Percentiles rank a stretch among this genome's conserved stretches.
Conservation (phyloP, 2,113 vertebrate species). For the Poeciliopsis turrubarensis region DNA sequence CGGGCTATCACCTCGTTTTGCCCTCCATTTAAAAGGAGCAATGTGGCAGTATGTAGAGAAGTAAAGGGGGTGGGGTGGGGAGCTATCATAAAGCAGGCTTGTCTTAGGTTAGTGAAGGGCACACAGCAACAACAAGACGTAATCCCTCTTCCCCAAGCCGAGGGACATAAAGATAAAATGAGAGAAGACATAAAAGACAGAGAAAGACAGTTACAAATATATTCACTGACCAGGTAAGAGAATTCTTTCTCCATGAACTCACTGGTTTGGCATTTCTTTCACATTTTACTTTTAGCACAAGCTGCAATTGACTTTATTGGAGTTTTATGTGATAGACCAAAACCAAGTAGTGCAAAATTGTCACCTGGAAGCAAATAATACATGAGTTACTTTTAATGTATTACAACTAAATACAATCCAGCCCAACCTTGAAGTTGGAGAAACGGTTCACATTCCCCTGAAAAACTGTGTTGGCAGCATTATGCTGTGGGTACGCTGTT, state of each 20-base stretch:
- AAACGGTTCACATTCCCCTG: neutral
- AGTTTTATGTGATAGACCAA: too few relatives aligned
- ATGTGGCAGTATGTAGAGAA: conserved; percentile 52
- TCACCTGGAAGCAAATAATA: too few relatives aligned
- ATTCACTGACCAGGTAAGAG: too few relatives aligned
- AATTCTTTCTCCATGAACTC: too few relatives aligned
- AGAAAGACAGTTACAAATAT: too few relatives aligned
- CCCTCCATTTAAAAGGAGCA: conserved; percentile 63
- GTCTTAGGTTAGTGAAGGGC: conserved; percentile 59
- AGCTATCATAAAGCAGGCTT: conserved; percentile 60
- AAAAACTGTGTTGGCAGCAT: neutral
- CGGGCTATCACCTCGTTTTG: conserved; percentile 54
- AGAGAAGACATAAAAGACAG: too few relatives aligned
- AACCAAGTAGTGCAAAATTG: too few relatives aligned
- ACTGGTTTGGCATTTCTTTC: too few relatives aligned
- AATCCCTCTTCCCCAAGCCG: conserved; percentile 47
- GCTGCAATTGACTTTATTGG: too few relatives aligned
- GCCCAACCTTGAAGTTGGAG: neutral
- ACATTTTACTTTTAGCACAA: too few relatives aligned
- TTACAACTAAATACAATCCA: too few relatives aligned
- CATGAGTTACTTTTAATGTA: too few relatives aligned
- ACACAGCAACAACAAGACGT: conserved; percentile 51
- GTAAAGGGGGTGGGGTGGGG: conserved; percentile 1
- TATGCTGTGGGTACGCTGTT: neutral
- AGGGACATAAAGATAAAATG: conserved; percentile 36